Evolutionary conservation across 2,797 vertebrate species (phyloP).

Genomic region (Hipposideros larvatus): DNA sequence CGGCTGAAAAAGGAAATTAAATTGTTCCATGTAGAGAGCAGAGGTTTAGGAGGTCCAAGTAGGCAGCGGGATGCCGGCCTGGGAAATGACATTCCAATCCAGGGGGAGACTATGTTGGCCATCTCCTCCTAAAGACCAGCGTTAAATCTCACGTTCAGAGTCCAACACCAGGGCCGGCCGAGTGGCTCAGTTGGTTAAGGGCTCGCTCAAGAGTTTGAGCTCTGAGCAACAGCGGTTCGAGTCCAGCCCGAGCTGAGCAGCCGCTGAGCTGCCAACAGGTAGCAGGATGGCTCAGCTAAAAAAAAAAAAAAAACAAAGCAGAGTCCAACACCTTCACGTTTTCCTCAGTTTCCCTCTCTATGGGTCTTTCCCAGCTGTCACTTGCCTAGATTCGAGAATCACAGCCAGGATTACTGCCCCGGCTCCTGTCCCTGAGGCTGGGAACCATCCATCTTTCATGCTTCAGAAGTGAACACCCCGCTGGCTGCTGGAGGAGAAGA

Average conservation of each 20-base stretch:
- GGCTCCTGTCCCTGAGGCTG: background rate
- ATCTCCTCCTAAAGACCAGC: background rate
- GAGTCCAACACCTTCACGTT: fast-evolving
- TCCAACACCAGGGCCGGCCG: too few relatives aligned
- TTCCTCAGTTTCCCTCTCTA: background rate
- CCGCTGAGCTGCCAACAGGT: too few relatives aligned
- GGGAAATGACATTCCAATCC: background rate
- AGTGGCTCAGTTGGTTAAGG: too few relatives aligned
- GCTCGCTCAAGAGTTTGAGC: too few relatives aligned
- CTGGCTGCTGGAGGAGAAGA: background rate
- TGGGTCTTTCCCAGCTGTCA: background rate
- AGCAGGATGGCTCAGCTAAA: too few relatives aligned
- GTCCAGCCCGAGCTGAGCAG: too few relatives aligned
- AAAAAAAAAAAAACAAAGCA: too few relatives aligned
- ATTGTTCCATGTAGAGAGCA: background rate
- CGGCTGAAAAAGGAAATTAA: background rate
- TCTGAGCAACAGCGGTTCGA: too few relatives aligned
- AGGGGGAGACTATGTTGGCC: background rate
- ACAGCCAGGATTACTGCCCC: background rate
- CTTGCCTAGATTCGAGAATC: background rate
- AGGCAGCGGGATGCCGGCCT: background rate
- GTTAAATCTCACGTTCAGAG: background rate
- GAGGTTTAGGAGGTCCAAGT: background rate
- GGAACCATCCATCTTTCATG: background rate
- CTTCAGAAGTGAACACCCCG: constrained; percentile 1